Conservation (phyloP, 2,797 vertebrate species). For the Fistularia commersonii region DNA sequence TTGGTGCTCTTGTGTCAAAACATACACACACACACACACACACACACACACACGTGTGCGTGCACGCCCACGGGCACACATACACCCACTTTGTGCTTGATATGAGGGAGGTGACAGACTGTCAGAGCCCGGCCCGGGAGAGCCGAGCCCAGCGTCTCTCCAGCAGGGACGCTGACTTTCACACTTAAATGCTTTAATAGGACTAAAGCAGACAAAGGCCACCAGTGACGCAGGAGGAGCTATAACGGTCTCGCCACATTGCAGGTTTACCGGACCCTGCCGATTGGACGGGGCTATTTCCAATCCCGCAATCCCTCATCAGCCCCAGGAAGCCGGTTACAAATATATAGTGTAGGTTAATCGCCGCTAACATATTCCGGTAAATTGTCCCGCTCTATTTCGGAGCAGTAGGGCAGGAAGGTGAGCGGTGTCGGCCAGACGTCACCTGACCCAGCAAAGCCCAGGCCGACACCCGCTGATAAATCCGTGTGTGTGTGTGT, state of each 20-base stretch:
- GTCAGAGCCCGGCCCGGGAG: conserved; percentile 53
- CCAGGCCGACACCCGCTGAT: too few relatives aligned
- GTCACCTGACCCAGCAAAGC: too few relatives aligned
- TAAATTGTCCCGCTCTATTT: conserved; percentile 30
- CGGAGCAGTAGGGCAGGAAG: conserved; percentile 36
- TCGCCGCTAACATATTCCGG: conserved; percentile 56
- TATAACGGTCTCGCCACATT: conserved; percentile 78
- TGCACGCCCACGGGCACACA: conserved; percentile 10
- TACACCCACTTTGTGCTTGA: conserved; percentile 53
- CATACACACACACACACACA: conserved; percentile 20
- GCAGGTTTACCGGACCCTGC: conserved; percentile 76
- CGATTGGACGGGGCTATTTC: conserved; percentile 75
- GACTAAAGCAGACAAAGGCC: conserved; percentile 79
- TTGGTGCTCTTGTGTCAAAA: conserved; percentile 40
- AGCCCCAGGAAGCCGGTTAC: conserved; percentile 74
- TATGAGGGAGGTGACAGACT: conserved; percentile 67
- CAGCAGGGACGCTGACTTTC: conserved; percentile 77
- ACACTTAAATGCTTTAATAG: conserved; percentile 83
- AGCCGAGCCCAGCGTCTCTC: conserved; percentile 69
- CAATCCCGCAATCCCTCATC: conserved; percentile 77
- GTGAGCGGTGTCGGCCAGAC: not conserved
- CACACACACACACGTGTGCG: conserved; percentile 17
- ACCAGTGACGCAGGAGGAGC: conserved; percentile 76
- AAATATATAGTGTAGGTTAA: conserved; percentile 78
- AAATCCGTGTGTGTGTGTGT: too few relatives aligned